These are phyloP conservation scores for Orientallactaga bullata DNA, from an alignment of 2,113 vertebrate species.

Conservation along the genomic window DNA sequence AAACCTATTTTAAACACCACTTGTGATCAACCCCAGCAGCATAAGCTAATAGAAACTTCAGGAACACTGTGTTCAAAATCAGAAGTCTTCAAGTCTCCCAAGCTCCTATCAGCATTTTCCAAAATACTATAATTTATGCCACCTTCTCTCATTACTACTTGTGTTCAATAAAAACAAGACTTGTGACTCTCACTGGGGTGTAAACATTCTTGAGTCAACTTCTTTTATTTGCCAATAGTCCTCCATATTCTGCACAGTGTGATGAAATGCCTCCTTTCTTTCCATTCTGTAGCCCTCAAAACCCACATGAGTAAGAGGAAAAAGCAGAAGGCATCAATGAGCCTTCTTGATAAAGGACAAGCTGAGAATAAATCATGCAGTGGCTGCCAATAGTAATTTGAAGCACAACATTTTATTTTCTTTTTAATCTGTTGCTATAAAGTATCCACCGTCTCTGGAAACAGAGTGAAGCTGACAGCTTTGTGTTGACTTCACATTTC, in stretches of 20 bases:
- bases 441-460: conserved; percentile 78
- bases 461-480: conserved; percentile 83
- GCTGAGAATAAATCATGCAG: conserved; percentile 59
- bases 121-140: background rate
- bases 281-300: conserved; percentile 21
- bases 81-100: background rate
- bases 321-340: background rate
- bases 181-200: background rate
- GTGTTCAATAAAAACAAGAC: background rate
- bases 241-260: background rate
- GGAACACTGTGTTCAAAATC: background rate
- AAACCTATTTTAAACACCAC: background rate
- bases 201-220: background rate
- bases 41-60: background rate
- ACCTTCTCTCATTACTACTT: background rate
- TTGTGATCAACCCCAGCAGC: background rate
- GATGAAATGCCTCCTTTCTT: background rate
- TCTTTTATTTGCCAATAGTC: conserved; percentile 18
- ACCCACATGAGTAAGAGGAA: background rate
- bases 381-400: conserved; percentile 79
- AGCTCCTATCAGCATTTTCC: background rate
- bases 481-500: conserved; percentile 86
- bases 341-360: conserved; percentile 73
- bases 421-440: conserved; percentile 85
- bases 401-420: conserved; percentile 84